A percentile compares a stretch with the other conserved stretches of the same genome.
Conservation (phyloP, 2,113 vertebrate genomes). For the Orycteropus afer region DNA sequence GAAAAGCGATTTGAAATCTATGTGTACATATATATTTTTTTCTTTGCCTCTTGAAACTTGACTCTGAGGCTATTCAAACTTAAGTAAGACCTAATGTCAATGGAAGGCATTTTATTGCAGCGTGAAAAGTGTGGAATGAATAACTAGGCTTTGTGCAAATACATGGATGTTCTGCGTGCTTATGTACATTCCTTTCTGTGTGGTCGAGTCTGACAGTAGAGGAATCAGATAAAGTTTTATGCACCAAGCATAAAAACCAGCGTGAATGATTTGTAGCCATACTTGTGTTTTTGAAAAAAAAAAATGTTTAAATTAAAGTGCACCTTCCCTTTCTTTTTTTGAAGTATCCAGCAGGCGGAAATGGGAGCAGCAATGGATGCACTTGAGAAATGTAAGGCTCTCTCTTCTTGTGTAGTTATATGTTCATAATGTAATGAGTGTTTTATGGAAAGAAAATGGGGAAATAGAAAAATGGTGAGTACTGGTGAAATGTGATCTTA, state of each 20-base stretch:
- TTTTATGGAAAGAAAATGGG: slow-evolving; percentile 68
- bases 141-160: slow-evolving; percentile 57
- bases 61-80: slow-evolving; percentile 36
- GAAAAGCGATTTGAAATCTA: slow-evolving; percentile 31
- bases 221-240: slow-evolving; percentile 52
- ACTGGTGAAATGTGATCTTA: slow-evolving; percentile 55
- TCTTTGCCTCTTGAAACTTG: slow-evolving; percentile 57
- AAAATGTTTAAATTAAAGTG: slow-evolving; percentile 27
- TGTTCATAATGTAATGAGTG: slow-evolving; percentile 40
- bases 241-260: not conserved
- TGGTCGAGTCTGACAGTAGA: not conserved
- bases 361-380: slow-evolving; percentile 99
- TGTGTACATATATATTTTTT: slow-evolving; percentile 2
- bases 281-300: slow-evolving; percentile 39
- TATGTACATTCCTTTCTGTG: not conserved
- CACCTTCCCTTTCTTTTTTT: slow-evolving; percentile 74
- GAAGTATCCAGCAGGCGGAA: slow-evolving; percentile 98
- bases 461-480: slow-evolving; percentile 47
- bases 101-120: slow-evolving; percentile 37
- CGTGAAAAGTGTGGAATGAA: slow-evolving; percentile 34
- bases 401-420: slow-evolving; percentile 58
- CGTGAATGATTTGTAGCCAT: slow-evolving; percentile 44
- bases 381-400: slow-evolving; percentile 97
- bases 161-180: slow-evolving; percentile 33
- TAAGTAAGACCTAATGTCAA: slow-evolving; percentile 41